These are phyloP conservation scores for Drosophila pachea DNA, from an alignment of 1,140 invertebrate species.

Conservation along the genomic window DNA sequence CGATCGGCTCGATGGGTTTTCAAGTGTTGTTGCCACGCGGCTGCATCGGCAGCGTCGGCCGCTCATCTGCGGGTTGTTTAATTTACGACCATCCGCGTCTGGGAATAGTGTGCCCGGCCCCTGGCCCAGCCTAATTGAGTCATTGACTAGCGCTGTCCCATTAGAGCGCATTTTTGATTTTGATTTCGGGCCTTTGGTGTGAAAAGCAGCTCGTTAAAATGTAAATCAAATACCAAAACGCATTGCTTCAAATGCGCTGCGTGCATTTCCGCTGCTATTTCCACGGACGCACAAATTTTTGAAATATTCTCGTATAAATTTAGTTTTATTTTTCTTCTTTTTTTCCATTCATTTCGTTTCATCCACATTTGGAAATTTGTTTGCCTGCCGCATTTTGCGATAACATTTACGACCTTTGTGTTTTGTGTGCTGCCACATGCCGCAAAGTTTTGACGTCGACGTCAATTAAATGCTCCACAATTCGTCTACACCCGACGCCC, in stretches of 20 bases:
- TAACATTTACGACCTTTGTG: slow-evolving; percentile 70
- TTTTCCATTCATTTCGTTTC: slow-evolving; percentile 13
- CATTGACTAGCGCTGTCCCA: slow-evolving; percentile 64
- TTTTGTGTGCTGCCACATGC: slow-evolving; percentile 48
- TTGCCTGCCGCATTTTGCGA: slow-evolving; percentile 61
- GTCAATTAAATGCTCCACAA: slow-evolving; percentile 63
- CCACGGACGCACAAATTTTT: slow-evolving; percentile 52
- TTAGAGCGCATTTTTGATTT: slow-evolving; percentile 50
- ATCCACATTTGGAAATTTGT: slow-evolving; percentile 66
- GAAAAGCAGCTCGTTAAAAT: slow-evolving; percentile 63
- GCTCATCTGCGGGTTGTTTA: slow-evolving; percentile 58
- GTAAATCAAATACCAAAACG: slow-evolving; percentile 50
- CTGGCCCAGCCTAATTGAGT: slow-evolving; percentile 63
- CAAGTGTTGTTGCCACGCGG: slow-evolving; percentile 69
- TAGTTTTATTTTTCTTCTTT: slow-evolving; percentile 36
- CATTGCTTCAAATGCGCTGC: slow-evolving; percentile 18
- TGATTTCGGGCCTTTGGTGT: slow-evolving; percentile 40
- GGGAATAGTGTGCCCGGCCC: slow-evolving; percentile 22
- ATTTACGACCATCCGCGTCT: slow-evolving; percentile 60
- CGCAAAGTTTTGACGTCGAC: slow-evolving; percentile 47
- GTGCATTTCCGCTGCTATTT: slow-evolving; percentile 46
- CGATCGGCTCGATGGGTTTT: slow-evolving; percentile 52
- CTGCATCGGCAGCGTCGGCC: slow-evolving; percentile 10
- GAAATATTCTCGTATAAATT: slow-evolving; percentile 48
- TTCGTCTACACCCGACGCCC: slow-evolving; percentile 25